These are phyloP conservation scores for Himalopsyche kuldschensis DNA, from an alignment of 2,888 invertebrate species.

Conservation along the genomic window DNA sequence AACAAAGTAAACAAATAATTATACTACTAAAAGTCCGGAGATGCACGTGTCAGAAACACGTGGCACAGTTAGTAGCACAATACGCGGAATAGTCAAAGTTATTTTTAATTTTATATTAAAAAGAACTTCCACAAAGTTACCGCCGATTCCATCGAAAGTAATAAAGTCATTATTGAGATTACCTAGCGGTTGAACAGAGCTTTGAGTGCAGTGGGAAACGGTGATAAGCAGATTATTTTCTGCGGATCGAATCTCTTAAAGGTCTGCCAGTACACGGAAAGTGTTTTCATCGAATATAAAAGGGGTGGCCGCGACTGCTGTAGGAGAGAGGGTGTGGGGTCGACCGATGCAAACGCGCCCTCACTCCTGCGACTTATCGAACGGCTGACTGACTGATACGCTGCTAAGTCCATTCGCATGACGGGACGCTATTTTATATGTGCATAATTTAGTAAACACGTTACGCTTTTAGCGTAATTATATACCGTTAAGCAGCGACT, in stretches of 20 bases:
- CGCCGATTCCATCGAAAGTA: too few relatives aligned
- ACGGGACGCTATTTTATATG: not conserved
- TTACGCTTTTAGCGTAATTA: not conserved
- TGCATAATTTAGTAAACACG: not conserved
- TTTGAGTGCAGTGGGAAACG: not conserved
- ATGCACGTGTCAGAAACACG: too few relatives aligned
- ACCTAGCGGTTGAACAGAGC: not conserved
- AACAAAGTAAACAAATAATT: too few relatives aligned
- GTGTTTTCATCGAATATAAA: not conserved
- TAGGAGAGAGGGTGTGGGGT: not conserved
- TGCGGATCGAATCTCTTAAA: not conserved
- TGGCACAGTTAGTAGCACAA: too few relatives aligned
- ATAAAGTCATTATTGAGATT: too few relatives aligned
- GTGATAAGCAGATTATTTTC: not conserved
- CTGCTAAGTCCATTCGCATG: not conserved
- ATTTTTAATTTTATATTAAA: too few relatives aligned
- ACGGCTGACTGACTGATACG: not conserved
- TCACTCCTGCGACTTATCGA: not conserved
- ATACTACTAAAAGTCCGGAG: too few relatives aligned
- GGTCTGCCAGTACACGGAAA: not conserved
- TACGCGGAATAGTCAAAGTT: too few relatives aligned
- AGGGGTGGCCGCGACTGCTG: not conserved
- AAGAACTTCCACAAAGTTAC: too few relatives aligned
- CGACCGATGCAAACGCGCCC: not conserved
- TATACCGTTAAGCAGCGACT: too few relatives aligned